Percentiles rank a stretch among this genome's conserved stretches.
Conservation (phyloP, 2,113 vertebrate species). For the Ramphastos sulfuratus region DNA sequence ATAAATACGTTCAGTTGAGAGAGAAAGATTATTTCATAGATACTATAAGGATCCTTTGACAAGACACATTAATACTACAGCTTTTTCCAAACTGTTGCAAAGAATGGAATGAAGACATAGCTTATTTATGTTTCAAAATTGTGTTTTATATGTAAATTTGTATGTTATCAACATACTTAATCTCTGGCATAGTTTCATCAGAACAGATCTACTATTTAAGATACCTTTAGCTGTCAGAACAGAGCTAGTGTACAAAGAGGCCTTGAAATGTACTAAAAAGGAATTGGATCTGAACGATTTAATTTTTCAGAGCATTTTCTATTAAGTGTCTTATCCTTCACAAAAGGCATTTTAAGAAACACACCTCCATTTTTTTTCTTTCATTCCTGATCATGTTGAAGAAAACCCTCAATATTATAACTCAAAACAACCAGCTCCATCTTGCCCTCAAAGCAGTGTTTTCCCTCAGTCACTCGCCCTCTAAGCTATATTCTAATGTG, state of each 20-base stretch:
- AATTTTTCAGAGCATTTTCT: neutral
- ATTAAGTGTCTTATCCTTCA: neutral
- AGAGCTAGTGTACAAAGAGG: neutral
- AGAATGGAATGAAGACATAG: neutral
- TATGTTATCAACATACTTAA: slow-evolving; percentile 4
- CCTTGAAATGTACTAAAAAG: neutral
- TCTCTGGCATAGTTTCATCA: slow-evolving; percentile 1
- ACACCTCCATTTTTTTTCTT: neutral
- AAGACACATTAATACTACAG: slow-evolving; percentile 53
- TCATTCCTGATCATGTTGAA: neutral
- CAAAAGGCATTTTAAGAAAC: neutral
- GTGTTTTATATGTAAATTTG: slow-evolving; percentile 46
- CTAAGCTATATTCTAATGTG: neutral
- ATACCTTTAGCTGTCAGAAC: neutral
- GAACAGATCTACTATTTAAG: neutral
- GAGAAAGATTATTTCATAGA: slow-evolving; percentile 58
- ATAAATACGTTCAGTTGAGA: slow-evolving; percentile 32
- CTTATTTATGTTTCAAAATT: slow-evolving; percentile 51
- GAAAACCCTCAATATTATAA: neutral
- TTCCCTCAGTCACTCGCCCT: neutral
- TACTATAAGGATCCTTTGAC: slow-evolving; percentile 52
- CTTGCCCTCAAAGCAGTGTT: neutral
- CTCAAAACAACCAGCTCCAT: neutral
- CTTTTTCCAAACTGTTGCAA: slow-evolving; percentile 23
- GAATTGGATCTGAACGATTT: neutral